Evolutionary conservation across 2,888 invertebrate genomes (phyloP), one percentile per base, ranked within the genome.

Genomic region (Venustoraphidia nigricollis): DNA sequence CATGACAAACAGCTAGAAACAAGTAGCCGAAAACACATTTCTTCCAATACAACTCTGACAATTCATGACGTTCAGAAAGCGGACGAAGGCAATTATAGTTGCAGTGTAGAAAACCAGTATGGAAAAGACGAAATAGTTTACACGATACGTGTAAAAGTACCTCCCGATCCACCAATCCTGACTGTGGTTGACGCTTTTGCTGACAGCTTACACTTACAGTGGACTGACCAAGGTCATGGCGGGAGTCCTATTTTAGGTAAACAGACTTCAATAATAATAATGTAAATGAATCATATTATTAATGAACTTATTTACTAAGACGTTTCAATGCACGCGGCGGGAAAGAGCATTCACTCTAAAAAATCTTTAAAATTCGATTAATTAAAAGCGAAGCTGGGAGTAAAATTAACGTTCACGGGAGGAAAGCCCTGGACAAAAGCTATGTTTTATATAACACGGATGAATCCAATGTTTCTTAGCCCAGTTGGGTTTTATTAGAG

Each of bases 81-180:
- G 17, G 92, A 93, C 65, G 85, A 85, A 56, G 91, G 89, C 10
- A 92, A 92, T 68, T 94, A 92, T 66, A 88, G 90, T 0, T 94
- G 93, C 62, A 71, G 75, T 36, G 90, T 90, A 1, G 86, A 88
- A 60, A 93, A 94, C 63, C 74, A 75, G 9, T 81, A 87, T 66
- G 90, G 90, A 2, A 77, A 77, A 48, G 91, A 90, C 65, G 83
- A 85, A 58, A 87, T 91, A 51, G 77, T 82, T 0, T 90, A 90
- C 64, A 77, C 77, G 49, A 73, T 86, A 17, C 79, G 77, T 57
- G 79, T 81, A 45, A 71, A 81, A 66, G 89, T 90, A 46, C 90
- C 92, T 5, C 93, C 92, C 0, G 87, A 87, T 52, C 83, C 90
- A 1, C 92, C 93, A 2, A 76, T 81, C 36, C 67, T 93, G 35